phyloP scores from a whole-genome alignment of 2,113 vertebrate genomes.

The Aptenodytes forsteri region DNA sequence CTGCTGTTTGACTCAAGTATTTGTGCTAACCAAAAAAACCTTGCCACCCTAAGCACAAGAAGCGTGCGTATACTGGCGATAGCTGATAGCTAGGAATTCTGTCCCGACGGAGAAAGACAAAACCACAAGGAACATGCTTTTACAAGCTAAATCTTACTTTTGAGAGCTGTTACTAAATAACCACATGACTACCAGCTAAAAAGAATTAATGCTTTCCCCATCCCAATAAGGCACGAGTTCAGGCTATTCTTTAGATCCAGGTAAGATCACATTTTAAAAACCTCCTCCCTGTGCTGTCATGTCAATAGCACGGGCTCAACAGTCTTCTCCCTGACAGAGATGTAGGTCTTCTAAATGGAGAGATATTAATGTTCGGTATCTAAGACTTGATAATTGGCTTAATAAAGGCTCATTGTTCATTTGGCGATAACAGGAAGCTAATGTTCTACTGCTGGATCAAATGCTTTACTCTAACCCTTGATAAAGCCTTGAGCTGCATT shows the following conservation, averaged over 20 bases:
- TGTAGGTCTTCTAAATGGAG: neutral
- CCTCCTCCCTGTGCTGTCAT: neutral
- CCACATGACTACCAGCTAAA: neutral
- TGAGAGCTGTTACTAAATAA: neutral
- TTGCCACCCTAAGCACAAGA: neutral
- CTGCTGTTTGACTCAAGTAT: neutral
- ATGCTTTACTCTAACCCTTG: neutral
- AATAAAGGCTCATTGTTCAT: neutral
- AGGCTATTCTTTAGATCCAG: neutral
- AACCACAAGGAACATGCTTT: neutral
- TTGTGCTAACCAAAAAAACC: neutral
- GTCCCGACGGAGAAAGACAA: neutral
- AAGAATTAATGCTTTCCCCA: neutral
- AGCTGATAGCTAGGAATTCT: neutral
- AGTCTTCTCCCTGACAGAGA: neutral
- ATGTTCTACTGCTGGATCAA: neutral
- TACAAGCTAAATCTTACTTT: neutral
- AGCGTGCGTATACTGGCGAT: rapidly evolving
- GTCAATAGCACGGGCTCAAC: too few relatives aligned
- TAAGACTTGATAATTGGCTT: neutral
- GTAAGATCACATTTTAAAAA: neutral
- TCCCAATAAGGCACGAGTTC: neutral
- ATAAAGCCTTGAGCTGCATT: neutral
- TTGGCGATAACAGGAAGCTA: neutral
- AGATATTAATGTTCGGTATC: neutral